Evolutionary conservation across 2,797 vertebrate species (phyloP), one percentile per base, ranked within the genome.

Genomic region (Girardinus metallicus): DNA sequence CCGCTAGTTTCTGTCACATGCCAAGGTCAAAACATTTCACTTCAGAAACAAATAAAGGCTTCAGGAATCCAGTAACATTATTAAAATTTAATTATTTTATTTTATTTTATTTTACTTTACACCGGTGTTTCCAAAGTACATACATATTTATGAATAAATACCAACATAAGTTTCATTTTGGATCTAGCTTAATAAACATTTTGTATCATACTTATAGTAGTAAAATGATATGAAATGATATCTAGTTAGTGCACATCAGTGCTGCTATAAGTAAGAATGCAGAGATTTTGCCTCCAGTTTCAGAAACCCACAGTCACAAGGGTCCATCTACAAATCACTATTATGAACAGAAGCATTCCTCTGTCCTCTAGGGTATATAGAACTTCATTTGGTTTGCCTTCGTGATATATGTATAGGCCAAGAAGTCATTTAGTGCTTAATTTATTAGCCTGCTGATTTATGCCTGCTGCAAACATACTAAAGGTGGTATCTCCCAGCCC

Each of bases 341-440:
- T 92, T 93, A 92, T 92, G 92, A 94, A 95, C 95, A 95, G 93
- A 95, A 95, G 95, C 96, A 96, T 95, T 96, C 95, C 94, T 95
- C 88, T 93, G 93, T 94, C 92, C 95, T 95, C 95, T 78, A 73
- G 94, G 93, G 95, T 93, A 95, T 91, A 94, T 84, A 91, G 88
- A 86, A 85, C 93, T 93, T 95, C 92, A 93, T 91, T 94, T 93
- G 89, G 85, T 94, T 94, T 91, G 87, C 87, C 88, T 90, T 83
- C 41, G 72, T 95, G 95, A 96, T 95, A 89, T 94, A 95, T 94
- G 93, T 83, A 43, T 84, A 92, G 94, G 95, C 90, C 95, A 96
- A 95, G 89, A 94, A 96, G 95, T 96, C 94, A 93, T 95, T 96
- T 95, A 95, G 91, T 92, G 91, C 93, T 93, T 90, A 93, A 95